Base-by-base conservation (phyloP, 2,113 vertebrate genomes). In the Platichthys flesus region DNA sequence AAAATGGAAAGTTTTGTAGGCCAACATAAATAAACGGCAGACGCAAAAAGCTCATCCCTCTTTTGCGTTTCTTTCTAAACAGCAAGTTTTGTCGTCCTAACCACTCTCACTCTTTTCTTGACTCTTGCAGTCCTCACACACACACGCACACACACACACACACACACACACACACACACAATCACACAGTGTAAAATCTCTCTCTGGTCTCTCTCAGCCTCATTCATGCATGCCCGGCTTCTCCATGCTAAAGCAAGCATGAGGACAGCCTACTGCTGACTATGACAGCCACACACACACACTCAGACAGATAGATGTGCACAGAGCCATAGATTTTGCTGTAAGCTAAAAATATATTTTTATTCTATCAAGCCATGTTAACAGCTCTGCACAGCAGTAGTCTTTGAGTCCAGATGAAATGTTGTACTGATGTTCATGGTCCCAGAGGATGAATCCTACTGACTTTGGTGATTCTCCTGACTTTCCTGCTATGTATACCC, bases 221-320 rank as follows among this genome's bases (percentile, higher is more conserved):
- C 77, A 78, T 76, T 73, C 83, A 84, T 77, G 83, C 80, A 72
- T 86, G 76, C 85, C 83, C 85, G 85, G 76, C 79, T 88, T 75
- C 82, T 90, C 86, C 77, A 83, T 81, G 88, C 86, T 90, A 89
- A 85, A 88, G 84, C 75, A 71, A 91, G 78, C 85, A 67, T 82
- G 78, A 89, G 88, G 85, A 81, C 72, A 76, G 76, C 78, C 85
- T 74, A 76, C 82, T 78, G 87, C 81, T 84, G 74, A 28, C 78
- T 77, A 21, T 84, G 82, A 82, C 90, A 86, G 64, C 64, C 74
- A 42, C 77, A 82, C 55, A 55, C 69, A 78, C 59, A 26, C 9
- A 76, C 61, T 24, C 40, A 24, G 21, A 45, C 59, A 31, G 28
- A 31, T 5, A 7, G 28, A 31, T 5, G 28, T 1, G 28, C 20